Conservation (phyloP, 2,113 vertebrate genomes). For the Eptesicus fuscus region DNA sequence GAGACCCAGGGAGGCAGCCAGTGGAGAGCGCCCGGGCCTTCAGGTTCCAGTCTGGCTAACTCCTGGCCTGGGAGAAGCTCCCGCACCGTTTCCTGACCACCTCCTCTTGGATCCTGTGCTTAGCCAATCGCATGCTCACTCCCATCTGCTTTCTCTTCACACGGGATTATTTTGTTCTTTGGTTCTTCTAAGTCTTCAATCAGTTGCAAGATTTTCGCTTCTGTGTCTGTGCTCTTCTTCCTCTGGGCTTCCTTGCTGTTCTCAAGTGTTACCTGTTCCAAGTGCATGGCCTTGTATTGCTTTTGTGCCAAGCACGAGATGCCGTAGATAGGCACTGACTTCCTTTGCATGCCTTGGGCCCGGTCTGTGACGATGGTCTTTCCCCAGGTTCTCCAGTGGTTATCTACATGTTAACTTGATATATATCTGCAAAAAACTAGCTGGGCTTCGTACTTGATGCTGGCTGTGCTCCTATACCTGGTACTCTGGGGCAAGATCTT, state of each 20-base stretch:
- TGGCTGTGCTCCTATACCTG: neutral
- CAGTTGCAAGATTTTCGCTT: neutral
- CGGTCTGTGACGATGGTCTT: neutral
- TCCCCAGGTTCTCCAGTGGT: constrained; percentile 19
- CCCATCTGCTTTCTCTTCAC: constrained; percentile 5
- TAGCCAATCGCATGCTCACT: constrained; percentile 44
- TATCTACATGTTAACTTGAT: constrained; percentile 28
- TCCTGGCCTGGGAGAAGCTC: neutral
- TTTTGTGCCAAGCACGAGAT: neutral
- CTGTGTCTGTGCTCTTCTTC: neutral
- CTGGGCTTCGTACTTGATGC: constrained; percentile 5
- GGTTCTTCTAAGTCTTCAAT: constrained; percentile 26
- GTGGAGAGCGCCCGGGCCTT: constrained; percentile 60
- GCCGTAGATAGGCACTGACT: neutral
- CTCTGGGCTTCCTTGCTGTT: neutral
- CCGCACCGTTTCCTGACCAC: neutral
- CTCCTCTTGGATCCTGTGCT: neutral
- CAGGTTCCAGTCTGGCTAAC: constrained; percentile 72
- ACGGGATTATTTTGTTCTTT: constrained; percentile 31
- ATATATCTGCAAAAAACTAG: neutral
- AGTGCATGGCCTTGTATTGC: neutral
- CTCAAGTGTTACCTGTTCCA: constrained; percentile 1
- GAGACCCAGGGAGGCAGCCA: constrained; percentile 54
- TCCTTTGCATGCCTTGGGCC: constrained; percentile 57
- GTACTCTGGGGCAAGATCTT: neutral